Evolutionary conservation across 2,888 invertebrate genomes (phyloP), one percentile per base, ranked within the genome.

Genomic region (Hirtodrosophila confusa): DNA sequence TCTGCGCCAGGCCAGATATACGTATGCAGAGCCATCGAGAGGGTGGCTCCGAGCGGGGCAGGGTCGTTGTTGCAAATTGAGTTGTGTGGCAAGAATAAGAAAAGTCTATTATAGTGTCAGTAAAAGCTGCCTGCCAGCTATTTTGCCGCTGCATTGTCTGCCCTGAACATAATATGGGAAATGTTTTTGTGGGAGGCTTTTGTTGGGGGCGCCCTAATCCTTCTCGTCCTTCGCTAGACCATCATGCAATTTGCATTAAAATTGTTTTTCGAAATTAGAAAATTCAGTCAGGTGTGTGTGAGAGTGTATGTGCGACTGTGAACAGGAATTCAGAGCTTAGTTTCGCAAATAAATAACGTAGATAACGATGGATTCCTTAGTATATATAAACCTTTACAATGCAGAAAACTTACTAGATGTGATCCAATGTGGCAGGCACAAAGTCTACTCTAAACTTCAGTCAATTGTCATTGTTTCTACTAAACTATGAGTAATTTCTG

Each of bases 31-130:
- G 17, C 48, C 24, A 17, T 11, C 4, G 39, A 2, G 27, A 8
- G 40, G 65, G 12, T 49, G 44, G 23, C 45, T 29, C 17, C 27
- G 31, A 49, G 36, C 39, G 35, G n/a, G 27, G 39, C n/a, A 45
- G 23, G 39, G 50, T 45, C 58, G 56, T 78, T 79, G 73, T 64
- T 56, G 66, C 71, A 87, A 83, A 87, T 83, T 85, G 88, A 86
- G 86, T 87, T 83, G 87, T 83, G 86, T 79, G 71, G 83, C 77
- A 79, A 74, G 83, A 87, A 85, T 83, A 76, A 87, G 86, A 79
- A 80, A 82, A 82, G 80, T 82, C 84, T 80, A 80, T 80, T 86
- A 86, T 86, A 80, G 86, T 86, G 56, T 5, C 62, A 50, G 69
- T 69, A 53, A 61, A 71, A 71, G 72, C 73, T 78, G 82, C 85